Percentiles rank a stretch among this genome's conserved stretches.
These are phyloP conservation scores for Periophthalmodon schlosseri DNA, from an alignment of 2,113 vertebrate species.

Conservation along the genomic window DNA sequence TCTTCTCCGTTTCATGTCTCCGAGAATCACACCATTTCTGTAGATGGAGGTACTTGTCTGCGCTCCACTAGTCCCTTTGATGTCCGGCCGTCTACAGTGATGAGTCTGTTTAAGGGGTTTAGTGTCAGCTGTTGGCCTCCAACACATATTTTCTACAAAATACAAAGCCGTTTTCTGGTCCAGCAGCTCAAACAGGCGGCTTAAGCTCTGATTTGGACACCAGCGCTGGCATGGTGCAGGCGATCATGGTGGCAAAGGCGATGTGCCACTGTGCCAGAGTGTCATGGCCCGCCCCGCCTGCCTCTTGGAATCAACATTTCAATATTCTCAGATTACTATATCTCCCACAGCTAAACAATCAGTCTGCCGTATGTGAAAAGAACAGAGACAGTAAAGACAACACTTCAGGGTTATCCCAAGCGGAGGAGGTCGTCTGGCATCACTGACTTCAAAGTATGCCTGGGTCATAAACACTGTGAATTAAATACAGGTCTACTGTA, in stretches of 20 bases:
- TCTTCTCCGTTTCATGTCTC: conserved; percentile 41
- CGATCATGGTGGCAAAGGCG: conserved; percentile 52
- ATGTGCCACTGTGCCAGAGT: conserved; percentile 60
- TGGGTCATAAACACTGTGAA: conserved; percentile 26
- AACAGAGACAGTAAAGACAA: conserved; percentile 61
- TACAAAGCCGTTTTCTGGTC: conserved; percentile 56
- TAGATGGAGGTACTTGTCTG: conserved; percentile 40
- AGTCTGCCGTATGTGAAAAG: conserved; percentile 59
- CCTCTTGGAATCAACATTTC: conserved; percentile 55
- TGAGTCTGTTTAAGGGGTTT: conserved; percentile 70
- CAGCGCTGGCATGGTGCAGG: conserved; percentile 49
- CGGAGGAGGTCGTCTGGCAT: conserved; percentile 56
- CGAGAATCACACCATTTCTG: conserved; percentile 48
- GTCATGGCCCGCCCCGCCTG: conserved; percentile 62
- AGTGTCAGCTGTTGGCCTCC: conserved; percentile 52
- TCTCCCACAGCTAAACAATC: conserved; percentile 53
- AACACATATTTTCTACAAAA: conserved; percentile 54
- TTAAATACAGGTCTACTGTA: conserved; percentile 7
- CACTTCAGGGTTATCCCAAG: conserved; percentile 56
- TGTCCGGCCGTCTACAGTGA: conserved; percentile 58
- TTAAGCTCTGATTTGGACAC: conserved; percentile 51
- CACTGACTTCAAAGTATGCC: conserved; percentile 54
- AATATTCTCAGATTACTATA: conserved; percentile 41
- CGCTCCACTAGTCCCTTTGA: conserved; percentile 66
- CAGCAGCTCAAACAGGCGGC: conserved; percentile 31